Evolutionary conservation across 2,888 invertebrate genomes (phyloP).

Genomic region (Sussaba pulchella): DNA sequence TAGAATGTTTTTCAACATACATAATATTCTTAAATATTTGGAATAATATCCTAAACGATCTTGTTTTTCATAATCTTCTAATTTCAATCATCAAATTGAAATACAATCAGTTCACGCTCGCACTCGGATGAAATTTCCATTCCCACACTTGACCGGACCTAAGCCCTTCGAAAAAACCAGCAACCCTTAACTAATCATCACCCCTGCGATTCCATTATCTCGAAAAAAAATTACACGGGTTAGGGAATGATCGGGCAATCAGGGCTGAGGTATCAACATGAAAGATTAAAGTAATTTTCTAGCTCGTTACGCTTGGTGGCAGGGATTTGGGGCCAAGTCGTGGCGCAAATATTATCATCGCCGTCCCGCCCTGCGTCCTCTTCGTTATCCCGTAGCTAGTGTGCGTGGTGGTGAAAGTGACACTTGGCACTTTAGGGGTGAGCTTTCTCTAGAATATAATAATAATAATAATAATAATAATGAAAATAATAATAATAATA

Average conservation of each 20-base stretch:
- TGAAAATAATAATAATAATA: no score
- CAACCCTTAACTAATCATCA: no score
- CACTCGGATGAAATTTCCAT: no score
- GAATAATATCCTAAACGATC: no score
- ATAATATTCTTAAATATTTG: no score
- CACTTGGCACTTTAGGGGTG: constrained; percentile 80
- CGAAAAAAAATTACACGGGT: background rate
- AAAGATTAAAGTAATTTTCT: constrained; percentile 76
- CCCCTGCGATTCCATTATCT: no score
- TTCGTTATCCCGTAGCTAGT: constrained; percentile 79
- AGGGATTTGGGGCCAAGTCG: constrained; percentile 71
- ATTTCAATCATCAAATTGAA: no score
- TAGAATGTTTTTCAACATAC: no score
- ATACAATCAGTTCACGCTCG: no score
- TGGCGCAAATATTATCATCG: constrained; percentile 75
- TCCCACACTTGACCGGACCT: no score
- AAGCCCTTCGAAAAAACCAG: no score
- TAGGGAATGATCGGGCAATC: background rate
- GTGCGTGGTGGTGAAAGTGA: constrained; percentile 78
- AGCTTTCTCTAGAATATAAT: constrained; percentile 69
- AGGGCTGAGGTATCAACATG: constrained; percentile 43
- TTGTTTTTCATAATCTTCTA: no score
- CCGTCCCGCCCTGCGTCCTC: constrained; percentile 73
- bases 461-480: constrained; percentile 8
- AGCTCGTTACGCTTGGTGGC: constrained; percentile 83